Conservation (phyloP, 2,888 invertebrate genomes). For the Stratiomys singularior region DNA sequence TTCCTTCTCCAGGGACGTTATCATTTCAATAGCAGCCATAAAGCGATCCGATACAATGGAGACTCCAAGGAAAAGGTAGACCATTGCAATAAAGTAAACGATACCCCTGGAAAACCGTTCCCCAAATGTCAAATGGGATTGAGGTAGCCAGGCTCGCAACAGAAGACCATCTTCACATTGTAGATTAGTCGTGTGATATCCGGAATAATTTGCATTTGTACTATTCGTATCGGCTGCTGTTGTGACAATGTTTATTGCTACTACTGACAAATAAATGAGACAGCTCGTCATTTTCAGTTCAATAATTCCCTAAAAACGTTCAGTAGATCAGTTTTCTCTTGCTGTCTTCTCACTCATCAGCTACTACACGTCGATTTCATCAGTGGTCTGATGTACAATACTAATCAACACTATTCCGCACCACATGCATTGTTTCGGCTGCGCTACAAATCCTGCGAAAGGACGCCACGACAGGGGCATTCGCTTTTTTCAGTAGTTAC, state of each 20-base stretch:
- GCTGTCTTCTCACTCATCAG: neutral
- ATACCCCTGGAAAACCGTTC: conserved; percentile 83
- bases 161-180: conserved; percentile 83
- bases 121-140: conserved; percentile 74
- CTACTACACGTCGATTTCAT: too few relatives aligned
- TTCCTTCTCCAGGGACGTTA: conserved; percentile 93
- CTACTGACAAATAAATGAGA: neutral
- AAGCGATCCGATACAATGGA: conserved; percentile 96
- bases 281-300: conserved; percentile 32
- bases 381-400: too few relatives aligned
- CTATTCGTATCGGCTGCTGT: neutral
- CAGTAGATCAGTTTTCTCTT: neutral
- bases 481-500: neutral
- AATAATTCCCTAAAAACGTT: neutral
- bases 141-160: conserved; percentile 86
- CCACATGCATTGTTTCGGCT: neutral
- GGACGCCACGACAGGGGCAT: neutral
- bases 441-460: neutral
- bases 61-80: conserved; percentile 94
- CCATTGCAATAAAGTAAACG: conserved; percentile 84
- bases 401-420: too few relatives aligned
- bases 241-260: neutral
- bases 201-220: neutral
- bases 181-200: neutral
- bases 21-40: conserved; percentile 97